These are phyloP conservation scores for Zaprionus capensis DNA, from an alignment of 1,140 invertebrate genomes.

Conservation along the genomic window DNA sequence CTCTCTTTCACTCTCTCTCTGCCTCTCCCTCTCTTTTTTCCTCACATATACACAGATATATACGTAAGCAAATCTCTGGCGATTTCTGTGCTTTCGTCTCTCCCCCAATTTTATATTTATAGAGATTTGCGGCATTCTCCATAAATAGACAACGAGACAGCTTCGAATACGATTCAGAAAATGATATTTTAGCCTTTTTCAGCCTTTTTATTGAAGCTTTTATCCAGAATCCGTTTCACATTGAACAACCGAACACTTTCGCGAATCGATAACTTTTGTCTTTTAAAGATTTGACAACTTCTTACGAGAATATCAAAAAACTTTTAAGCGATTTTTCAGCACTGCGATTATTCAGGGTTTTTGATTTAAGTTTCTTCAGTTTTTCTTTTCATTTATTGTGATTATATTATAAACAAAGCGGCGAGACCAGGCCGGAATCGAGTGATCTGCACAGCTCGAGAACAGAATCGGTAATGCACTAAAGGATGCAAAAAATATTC, in stretches of 20 bases:
- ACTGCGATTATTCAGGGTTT: slow-evolving; percentile 7
- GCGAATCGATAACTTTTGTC: slow-evolving; percentile 25
- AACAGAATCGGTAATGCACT: slow-evolving; percentile 84
- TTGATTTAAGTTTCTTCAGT: slow-evolving; percentile 32
- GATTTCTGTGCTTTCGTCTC: slow-evolving; percentile 29
- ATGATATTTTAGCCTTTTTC: slow-evolving; percentile 23
- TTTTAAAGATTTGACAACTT: slow-evolving; percentile 5
- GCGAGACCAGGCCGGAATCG: slow-evolving; percentile 60
- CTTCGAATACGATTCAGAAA: slow-evolving; percentile 30
- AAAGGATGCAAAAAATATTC: slow-evolving; percentile 84
- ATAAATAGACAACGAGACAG: slow-evolving; percentile 65
- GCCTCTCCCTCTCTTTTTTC: neutral
- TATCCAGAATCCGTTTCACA: slow-evolving; percentile 17
- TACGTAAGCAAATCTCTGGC: slow-evolving; percentile 29
- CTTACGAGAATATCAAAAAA: slow-evolving; percentile 9
- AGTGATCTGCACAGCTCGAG: slow-evolving; percentile 78
- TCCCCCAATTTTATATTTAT: slow-evolving; percentile 52
- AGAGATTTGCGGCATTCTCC: slow-evolving; percentile 65
- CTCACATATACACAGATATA: slow-evolving; percentile 32
- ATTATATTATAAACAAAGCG: slow-evolving; percentile 56
- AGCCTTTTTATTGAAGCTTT: slow-evolving; percentile 35
- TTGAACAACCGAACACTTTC: slow-evolving; percentile 31
- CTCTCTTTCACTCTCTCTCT: neutral
- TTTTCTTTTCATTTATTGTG: slow-evolving; percentile 11
- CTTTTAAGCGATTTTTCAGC: slow-evolving; percentile 15